A percentile compares a stretch with the other conserved stretches of the same genome.
Evolutionary conservation across 2,113 vertebrate genomes (phyloP).

Genomic region (Istiophorus platypterus): DNA sequence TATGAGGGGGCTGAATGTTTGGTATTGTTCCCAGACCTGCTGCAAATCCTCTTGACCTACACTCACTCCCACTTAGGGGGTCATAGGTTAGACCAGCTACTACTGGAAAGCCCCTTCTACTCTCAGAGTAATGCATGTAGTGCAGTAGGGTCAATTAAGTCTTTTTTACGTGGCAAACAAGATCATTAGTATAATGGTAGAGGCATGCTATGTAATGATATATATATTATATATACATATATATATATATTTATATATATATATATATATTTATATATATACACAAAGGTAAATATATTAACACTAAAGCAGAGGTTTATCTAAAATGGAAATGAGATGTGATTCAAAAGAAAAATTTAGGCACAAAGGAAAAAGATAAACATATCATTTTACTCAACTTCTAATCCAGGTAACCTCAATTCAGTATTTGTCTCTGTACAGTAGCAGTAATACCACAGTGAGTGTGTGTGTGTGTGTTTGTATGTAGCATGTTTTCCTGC

Average conservation of each 20-base stretch:
- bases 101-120: slow-evolving; percentile 44
- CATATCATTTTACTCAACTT: background rate
- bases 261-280: too few relatives aligned
- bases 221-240: too few relatives aligned
- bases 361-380: background rate
- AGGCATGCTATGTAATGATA: background rate
- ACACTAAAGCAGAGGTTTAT: too few relatives aligned
- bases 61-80: slow-evolving; percentile 82
- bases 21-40: slow-evolving; percentile 68
- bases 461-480: slow-evolving; percentile 32
- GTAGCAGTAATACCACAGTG: background rate
- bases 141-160: slow-evolving; percentile 27
- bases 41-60: slow-evolving; percentile 78
- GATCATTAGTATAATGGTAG: background rate
- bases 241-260: too few relatives aligned
- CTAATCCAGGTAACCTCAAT: background rate
- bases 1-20: slow-evolving; percentile 28
- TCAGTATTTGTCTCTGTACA: background rate
- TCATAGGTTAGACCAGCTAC: slow-evolving; percentile 74
- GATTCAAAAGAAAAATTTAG: background rate
- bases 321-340: background rate
- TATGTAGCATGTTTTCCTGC: slow-evolving; percentile 36
- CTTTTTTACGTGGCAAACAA: slow-evolving; percentile 12
- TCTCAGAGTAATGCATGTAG: slow-evolving; percentile 36
- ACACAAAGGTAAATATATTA: too few relatives aligned